phyloP scores from a whole-genome alignment of 2,113 vertebrate genomes.

The Platycercus adscitus region DNA sequence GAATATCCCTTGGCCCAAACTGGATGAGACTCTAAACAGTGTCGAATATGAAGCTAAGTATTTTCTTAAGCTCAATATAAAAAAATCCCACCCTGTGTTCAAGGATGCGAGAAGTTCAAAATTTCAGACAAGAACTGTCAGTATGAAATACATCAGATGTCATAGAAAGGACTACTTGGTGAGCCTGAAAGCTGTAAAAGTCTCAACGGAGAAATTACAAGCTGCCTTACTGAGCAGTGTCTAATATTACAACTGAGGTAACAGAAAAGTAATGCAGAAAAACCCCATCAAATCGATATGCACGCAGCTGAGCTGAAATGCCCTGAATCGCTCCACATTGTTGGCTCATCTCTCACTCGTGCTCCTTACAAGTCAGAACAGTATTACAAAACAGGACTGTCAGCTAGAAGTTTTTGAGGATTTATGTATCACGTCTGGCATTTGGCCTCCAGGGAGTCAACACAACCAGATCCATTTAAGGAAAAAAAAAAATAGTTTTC shows the following conservation, averaged over 20 bases:
- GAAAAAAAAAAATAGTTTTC: background rate
- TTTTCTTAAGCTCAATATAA: background rate
- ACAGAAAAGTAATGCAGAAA: background rate
- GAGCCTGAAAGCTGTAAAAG: background rate
- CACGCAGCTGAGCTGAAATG: background rate
- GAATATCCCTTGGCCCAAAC: background rate
- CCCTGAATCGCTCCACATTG: background rate
- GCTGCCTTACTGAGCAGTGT: background rate
- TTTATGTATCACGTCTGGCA: background rate
- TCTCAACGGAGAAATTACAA: background rate
- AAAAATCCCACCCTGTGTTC: background rate
- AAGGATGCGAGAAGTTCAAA: background rate
- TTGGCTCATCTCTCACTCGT: fast-evolving
- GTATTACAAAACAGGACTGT: background rate
- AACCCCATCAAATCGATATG: fast-evolving
- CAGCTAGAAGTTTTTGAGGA: background rate
- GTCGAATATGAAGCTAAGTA: background rate
- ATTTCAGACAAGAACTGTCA: background rate
- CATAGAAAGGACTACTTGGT: background rate
- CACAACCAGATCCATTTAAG: background rate
- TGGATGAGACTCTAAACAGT: background rate
- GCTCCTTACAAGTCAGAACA: background rate
- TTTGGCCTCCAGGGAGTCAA: background rate
- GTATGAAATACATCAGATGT: background rate
- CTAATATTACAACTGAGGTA: background rate